These are phyloP conservation scores for Leguminivora glycinivorella DNA, from an alignment of 1,140 invertebrate genomes.

Conservation along the genomic window DNA sequence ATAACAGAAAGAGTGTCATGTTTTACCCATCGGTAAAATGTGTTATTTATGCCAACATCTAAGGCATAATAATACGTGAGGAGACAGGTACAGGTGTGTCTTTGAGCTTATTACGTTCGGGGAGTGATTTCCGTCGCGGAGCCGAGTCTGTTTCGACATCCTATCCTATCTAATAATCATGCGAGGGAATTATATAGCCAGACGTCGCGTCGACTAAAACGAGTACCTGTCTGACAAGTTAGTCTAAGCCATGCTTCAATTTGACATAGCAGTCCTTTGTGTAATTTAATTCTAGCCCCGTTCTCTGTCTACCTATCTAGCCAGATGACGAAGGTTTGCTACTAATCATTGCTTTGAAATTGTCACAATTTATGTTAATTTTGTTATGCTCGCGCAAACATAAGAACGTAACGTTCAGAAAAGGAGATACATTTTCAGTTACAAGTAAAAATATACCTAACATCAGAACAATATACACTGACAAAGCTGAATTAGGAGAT, in stretches of 20 bases:
- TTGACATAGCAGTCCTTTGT: slow-evolving; percentile 20
- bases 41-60: not conserved
- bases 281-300: slow-evolving; percentile 16
- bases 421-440: not conserved
- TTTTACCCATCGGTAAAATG: not conserved
- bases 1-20: not conserved
- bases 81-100: slow-evolving; percentile 8
- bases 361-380: slow-evolving; percentile 3
- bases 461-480: slow-evolving; percentile 32
- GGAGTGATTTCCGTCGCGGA: slow-evolving; percentile 14
- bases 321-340: slow-evolving; percentile 18
- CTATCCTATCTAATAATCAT: slow-evolving; percentile 25
- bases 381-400: not conserved
- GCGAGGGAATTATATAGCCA: slow-evolving; percentile 3
- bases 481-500: slow-evolving; percentile 34
- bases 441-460: slow-evolving; percentile 15
- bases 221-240: slow-evolving; percentile 13
- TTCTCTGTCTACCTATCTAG: slow-evolving; percentile 15
- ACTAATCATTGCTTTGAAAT: slow-evolving; percentile 12
- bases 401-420: not conserved
- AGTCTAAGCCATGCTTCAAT: not conserved
- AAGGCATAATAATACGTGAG: not conserved
- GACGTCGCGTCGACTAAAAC: slow-evolving; percentile 9
- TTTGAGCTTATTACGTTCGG: slow-evolving; percentile 20
- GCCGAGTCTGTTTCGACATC: slow-evolving; percentile 24